These are phyloP conservation scores for Rhynchotus rufescens DNA, from an alignment of 2,797 vertebrate genomes.

Conservation along the genomic window DNA sequence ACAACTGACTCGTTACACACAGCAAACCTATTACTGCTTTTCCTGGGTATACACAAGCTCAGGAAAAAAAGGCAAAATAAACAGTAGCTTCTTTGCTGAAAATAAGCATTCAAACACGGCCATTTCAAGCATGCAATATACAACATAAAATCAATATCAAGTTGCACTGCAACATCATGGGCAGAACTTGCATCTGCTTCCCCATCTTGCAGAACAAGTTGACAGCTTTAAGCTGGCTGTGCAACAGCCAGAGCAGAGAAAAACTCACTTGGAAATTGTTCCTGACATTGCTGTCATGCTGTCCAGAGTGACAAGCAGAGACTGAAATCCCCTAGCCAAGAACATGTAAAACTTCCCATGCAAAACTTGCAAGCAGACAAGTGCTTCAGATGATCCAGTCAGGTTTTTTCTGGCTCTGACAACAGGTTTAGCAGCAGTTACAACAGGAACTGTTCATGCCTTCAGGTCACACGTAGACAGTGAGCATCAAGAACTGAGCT, in stretches of 20 bases:
- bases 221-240: not conserved
- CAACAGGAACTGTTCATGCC: not conserved
- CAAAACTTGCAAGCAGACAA: not conserved
- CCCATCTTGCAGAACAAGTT: not conserved
- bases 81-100: not conserved
- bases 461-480: not conserved
- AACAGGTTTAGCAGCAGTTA: not conserved
- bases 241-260: not conserved
- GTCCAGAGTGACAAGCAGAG: not conserved
- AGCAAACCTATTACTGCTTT: not conserved
- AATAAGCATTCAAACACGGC: not conserved
- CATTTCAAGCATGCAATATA: not conserved
- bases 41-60: not conserved
- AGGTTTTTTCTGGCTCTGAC: not conserved
- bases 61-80: not conserved
- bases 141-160: not conserved
- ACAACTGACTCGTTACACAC: not conserved
- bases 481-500: not conserved
- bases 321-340: not conserved
- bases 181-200: not conserved
- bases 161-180: not conserved
- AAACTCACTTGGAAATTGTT: not conserved
- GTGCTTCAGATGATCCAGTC: not conserved
- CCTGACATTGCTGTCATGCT: not conserved
- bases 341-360: not conserved